These are phyloP conservation scores for Penaeus monodon DNA, from an alignment of 2,888 invertebrate species.

Conservation along the genomic window DNA sequence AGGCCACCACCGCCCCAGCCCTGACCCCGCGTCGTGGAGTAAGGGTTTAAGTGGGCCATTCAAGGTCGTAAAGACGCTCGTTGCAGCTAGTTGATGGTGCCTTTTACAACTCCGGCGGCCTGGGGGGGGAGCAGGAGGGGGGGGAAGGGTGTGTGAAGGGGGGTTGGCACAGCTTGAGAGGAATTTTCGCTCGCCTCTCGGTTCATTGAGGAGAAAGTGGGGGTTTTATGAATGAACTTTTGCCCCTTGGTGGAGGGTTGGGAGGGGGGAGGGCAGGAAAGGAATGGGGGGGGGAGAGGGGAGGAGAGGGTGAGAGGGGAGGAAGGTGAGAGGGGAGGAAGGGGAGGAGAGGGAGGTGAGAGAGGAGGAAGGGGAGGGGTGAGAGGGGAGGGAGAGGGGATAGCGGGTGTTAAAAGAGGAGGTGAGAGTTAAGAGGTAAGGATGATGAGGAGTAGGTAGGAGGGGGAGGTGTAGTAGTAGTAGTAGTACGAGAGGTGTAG, in stretches of 20 bases:
- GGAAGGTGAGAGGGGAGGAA: neutral
- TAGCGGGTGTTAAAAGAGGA: neutral
- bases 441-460: neutral
- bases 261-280: neutral
- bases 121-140: constrained; percentile 12
- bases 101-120: constrained; percentile 53
- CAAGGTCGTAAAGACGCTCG: constrained; percentile 59
- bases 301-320: neutral
- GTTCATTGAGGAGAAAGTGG: constrained; percentile 45
- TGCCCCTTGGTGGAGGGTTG: no score
- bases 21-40: constrained; percentile 33
- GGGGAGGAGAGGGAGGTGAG: neutral
- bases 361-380: neutral
- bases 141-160: neutral
- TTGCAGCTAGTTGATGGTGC: constrained; percentile 52
- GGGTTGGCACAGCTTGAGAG: constrained; percentile 51
- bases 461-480: neutral
- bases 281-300: neutral
- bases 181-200: constrained; percentile 34
- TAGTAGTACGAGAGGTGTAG: constrained; percentile 15
- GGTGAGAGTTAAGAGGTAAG: neutral
- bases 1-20: constrained; percentile 5
- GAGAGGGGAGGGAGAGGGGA: neutral
- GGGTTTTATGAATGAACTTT: constrained; percentile 56
- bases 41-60: constrained; percentile 58